A percentile compares a stretch with the other conserved stretches of the same genome.
Evolutionary conservation across 1,140 invertebrate species (phyloP).

Genomic region (Aphelenchoides avenae): DNA sequence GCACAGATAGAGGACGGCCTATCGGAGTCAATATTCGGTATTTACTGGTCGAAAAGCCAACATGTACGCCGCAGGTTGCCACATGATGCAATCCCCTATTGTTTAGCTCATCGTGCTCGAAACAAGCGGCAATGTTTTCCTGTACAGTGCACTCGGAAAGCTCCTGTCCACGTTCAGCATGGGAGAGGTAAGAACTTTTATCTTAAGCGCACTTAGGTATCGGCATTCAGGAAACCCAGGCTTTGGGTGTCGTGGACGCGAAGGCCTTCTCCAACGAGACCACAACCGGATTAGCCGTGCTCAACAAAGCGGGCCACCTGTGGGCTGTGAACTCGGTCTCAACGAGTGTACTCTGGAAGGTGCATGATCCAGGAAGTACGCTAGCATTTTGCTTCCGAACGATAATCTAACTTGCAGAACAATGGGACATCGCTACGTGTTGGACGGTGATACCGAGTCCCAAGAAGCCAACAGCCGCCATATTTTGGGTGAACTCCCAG

Average conservation of each 20-base stretch:
- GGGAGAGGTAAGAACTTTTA: conserved; percentile 13
- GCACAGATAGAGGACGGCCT: too few species aligned
- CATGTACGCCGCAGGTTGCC: conserved; percentile 5
- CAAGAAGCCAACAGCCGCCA: conserved; percentile 20
- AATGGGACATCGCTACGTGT: conserved; percentile 2
- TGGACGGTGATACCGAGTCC: conserved; percentile 25
- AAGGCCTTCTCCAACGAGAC: conserved; percentile 20
- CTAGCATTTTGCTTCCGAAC: conserved; percentile 8
- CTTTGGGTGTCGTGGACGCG: conserved; percentile 15
- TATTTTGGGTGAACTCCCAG: conserved; percentile 12
- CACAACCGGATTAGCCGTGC: conserved; percentile 28
- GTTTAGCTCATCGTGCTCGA: conserved; percentile 24
- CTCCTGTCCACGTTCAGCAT: conserved; percentile 18
- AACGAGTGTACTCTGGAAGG: conserved; percentile 21
- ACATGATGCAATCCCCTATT: background rate
- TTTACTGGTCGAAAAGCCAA: conserved; percentile 37
- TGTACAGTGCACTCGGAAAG: conserved; percentile 25
- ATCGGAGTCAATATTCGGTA: too few species aligned
- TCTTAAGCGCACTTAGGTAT: background rate
- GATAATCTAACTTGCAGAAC: background rate
- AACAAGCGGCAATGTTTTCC: conserved; percentile 7
- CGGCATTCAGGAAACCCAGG: conserved; percentile 23
- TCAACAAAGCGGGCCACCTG: conserved; percentile 22
- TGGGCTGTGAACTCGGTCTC: conserved; percentile 28
- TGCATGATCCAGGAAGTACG: conserved; percentile 10